Base-by-base conservation (phyloP, 2,113 vertebrate species). In the Bolborhynchus lineola region DNA sequence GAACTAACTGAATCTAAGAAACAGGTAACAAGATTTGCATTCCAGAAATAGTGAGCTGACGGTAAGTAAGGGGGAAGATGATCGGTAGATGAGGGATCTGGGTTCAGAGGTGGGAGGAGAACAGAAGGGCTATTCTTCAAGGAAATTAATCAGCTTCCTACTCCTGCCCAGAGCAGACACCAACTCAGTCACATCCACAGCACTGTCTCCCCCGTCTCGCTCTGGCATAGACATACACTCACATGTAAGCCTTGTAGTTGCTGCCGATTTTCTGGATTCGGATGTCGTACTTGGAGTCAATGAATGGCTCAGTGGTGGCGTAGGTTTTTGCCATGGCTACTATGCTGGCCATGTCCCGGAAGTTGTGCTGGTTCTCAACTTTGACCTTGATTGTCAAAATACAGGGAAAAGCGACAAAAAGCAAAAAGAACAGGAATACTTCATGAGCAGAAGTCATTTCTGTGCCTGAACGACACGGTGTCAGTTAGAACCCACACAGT, bases 191-290 rank as follows among this genome's bases (percentile, higher is more conserved):
- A 82, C 39, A 82, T 67, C 28, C 57, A 81, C 9, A 42, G 74
- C 60, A 55, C n/a, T 26, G 16, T 50, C 49, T 92, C 31, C 29
- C 33, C 16, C 4, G 0, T 49, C 65, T 77, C 12, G 1, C 50
- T 82, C 81, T 4, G 5, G 14, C 55, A 41, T 4, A 65, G 65
- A 50, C 23, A 23, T 1, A 8, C 84, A 98, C 99, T 99, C 97
- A 99, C 99, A 99, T 99, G 98, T 99, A 99, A 15, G 99, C 99
- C 97, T 99, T 99, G 98, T 99, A 99, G 98, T 99, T 99, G 98
- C 44, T 99, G 77, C 99, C 99, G 2, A 99, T 99, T 97, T 99
- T 99, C 98, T 99, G 99, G 97, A 99, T 98, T 91, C 99, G 98
- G 94, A 99, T 99, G 97, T 99, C 99, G 0, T 99, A 99, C 92